Evolutionary conservation across 2,888 invertebrate genomes (phyloP), one percentile per base, ranked within the genome.

Genomic region (Drosophila formosana): DNA sequence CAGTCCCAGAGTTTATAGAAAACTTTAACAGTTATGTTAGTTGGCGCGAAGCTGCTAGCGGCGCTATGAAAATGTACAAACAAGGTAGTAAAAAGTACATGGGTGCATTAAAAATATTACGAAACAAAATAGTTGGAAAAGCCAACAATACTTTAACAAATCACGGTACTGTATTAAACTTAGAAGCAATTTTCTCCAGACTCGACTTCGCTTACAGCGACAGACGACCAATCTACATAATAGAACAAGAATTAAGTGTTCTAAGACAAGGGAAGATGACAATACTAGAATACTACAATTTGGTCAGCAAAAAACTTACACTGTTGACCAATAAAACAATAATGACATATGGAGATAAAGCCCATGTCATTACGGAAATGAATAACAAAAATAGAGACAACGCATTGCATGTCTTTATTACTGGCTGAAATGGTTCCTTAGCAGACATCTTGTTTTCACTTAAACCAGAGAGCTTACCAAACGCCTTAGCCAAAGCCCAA

Each of bases 251-350:
- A 49, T 28, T 49, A 13, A 18, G 13, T 49, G 30, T 34, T 13
- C 50, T 50, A 25, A 47, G 13, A 8, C 47, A 47, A 28, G 13
- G 30, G 7, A 30, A 8, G 8, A 32, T 32, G 30, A 32, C 30
- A 7, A 3, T 32, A 8, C 30, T 32, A 32, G 30, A 32, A 32
- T 32, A 32, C 30, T 32, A 51, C 25, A 37, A 37, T 4, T 37
- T 51, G 34, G 34, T 51, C 7, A 51, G 7, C 6, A 51, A 51
- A 4, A 51, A 51, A 51, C 11, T n/a, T 0, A 51, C 13, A 7
- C n/a, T 37, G 0, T 9, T 52, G 5, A 39, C 26, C n/a, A 52
- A 39, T 25, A 52, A 52, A 52, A 52, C 51, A 8, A 26, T 52
- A 2, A 52, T 26, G 51, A 39, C 37, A 5, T 34, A 34, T 34